Base-by-base conservation (phyloP, 2,113 vertebrate species). In the Stegostoma tigrinum region DNA sequence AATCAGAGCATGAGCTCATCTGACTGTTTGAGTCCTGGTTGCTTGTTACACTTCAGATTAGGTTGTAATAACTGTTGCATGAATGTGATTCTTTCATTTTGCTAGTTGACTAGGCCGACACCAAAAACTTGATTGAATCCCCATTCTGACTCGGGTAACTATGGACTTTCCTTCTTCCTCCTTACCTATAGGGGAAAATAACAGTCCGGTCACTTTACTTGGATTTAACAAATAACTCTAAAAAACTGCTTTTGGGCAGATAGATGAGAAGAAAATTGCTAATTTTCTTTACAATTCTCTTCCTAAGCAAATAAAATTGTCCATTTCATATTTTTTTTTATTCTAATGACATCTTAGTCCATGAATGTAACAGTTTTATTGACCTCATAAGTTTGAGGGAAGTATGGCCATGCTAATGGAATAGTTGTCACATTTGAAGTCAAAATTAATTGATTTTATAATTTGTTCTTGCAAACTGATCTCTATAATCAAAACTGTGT, bases 361-460 rank as follows among this genome's bases (percentile, higher is more conserved):
- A 5, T 52, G 67, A 95, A 72, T 70, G n/a, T 70, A 34, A 94
- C 61, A 67, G 86, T 3, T 94, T 61, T 94, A 94, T 66, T 68
- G 66, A 94, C 42, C 1, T 55, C 86, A 52, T 95, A 95, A 95
- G 10, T 30, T 52, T 95, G 42, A 52, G 70, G 21, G n/a, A 34
- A 48, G 67, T 95, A 52, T 95, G 24, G 45, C 72, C 23, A 52
- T 95, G 10, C 30, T 95, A 19, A 48, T 75, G 94, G 23, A 95
- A 52, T 48, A 52, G 23, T 72, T 42, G 21, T 45, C 94, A 45
- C 34, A 75, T 21, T 68, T 94, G 91, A 94, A 94, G 45, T 70
- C 66, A 67, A 21, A 67, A 94, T 94, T 45, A 34, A 45, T 70
- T 90, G 87, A 55, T 90, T 94, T 94, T 67, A 94, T 27, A 27